Base-by-base conservation (phyloP, 2,113 vertebrate genomes). In the Epinephelus moara region DNA sequence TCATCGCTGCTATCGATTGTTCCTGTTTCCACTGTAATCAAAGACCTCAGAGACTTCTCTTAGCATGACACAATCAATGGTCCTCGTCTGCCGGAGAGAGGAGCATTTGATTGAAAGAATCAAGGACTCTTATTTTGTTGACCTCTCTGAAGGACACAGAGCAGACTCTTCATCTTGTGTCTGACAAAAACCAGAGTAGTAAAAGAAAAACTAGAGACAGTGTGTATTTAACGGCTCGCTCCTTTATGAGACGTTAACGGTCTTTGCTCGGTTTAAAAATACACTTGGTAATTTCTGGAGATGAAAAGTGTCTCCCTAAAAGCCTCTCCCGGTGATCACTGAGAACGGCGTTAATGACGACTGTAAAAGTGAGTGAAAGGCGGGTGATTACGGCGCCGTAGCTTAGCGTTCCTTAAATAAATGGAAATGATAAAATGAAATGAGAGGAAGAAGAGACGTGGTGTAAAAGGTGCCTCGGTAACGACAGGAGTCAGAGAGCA, bases 321-420 rank as follows among this genome's bases (percentile, higher is more conserved):
- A 91, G 89, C 85, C 60, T 85, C 67, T 66, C 62, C 6, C 53
- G 40, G 50, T 27, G 79, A 89, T 79, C 66, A 64, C 55, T 69
- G 49, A 76, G 78, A 84, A n/a, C 17, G 50, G 69, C 62, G 56
- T 73, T 90, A 79, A 81, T 80, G 73, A 71, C 56, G n/a, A 91
- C 74, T 85, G 72, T 75, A 85, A 87, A 86, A 72, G n/a, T 33
- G 59, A 85, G 55, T 76, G 81, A 92, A 61, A 75, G 70, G 70
- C 40, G 66, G 79, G 73, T 81, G 75, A 70, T 76, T 18, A 70
- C 19, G 52, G 27, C 3, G 6, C 66, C 33, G 40, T n/a, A 23
- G 70, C 70, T 78, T 69, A 72, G 73, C 74, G 50, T 82, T 79
- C 71, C 49, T 81, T 73, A 27, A 80, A 73, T 53, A 79, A 79